These are phyloP conservation scores for Drosophila longiperda DNA, from an alignment of 2,888 invertebrate genomes.

Conservation along the genomic window DNA sequence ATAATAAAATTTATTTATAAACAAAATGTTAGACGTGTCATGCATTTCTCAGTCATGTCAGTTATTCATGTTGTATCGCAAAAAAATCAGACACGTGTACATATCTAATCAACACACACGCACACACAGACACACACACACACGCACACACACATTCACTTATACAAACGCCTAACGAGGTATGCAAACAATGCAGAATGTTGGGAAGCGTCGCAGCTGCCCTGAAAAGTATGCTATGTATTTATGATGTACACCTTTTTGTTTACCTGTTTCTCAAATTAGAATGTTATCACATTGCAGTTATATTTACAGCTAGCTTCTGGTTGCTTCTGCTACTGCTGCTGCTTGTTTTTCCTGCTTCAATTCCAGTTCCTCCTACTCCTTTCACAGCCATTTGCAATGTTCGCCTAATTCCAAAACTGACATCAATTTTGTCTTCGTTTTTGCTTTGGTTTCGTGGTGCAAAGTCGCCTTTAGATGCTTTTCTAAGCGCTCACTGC, in stretches of 20 bases:
- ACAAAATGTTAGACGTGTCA: neutral
- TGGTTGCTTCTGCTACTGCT: conserved; percentile 14
- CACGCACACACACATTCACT: neutral
- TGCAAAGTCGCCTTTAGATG: conserved; percentile 30
- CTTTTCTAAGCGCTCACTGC: conserved; percentile 28
- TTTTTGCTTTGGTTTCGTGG: conserved; percentile 28
- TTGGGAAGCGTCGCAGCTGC: conserved; percentile 24
- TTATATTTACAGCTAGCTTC: conserved; percentile 48
- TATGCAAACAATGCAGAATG: conserved; percentile 41
- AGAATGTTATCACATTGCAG: conserved; percentile 62
- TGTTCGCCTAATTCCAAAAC: conserved; percentile 48
- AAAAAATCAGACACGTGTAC: conserved; percentile 12
- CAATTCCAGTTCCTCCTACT: neutral
- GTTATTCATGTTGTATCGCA: conserved; percentile 2
- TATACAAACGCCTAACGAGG: conserved; percentile 17
- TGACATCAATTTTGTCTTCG: conserved; percentile 42
- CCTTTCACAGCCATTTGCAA: conserved; percentile 17
- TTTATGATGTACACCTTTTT: conserved; percentile 44
- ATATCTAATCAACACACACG: conserved; percentile 25
- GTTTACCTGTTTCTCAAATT: conserved; percentile 59
- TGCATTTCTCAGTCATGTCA: neutral
- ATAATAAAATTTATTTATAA: too few relatives aligned
- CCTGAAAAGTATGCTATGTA: conserved; percentile 53
- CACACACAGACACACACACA: neutral
- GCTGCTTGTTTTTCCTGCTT: conserved; percentile 23